Evolutionary conservation across 1,140 invertebrate species (phyloP).

Genomic region (Campoletis sonorensis): DNA sequence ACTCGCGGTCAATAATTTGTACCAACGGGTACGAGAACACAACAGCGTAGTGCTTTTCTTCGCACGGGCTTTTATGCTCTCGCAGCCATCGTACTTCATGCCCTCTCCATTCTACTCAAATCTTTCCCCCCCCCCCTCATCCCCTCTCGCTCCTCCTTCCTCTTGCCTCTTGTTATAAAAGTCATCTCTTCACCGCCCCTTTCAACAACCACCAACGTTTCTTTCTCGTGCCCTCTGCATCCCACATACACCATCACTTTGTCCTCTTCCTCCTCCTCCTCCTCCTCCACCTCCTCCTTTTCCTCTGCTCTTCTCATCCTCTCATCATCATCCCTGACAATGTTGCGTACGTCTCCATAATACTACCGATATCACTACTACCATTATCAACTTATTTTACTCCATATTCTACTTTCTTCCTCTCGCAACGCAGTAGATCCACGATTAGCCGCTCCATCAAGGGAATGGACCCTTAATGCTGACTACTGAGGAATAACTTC

Average conservation of each 20-base stretch:
- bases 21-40: slow-evolving; percentile 68
- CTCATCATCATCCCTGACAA: background rate
- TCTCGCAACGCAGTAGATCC: background rate
- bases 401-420: background rate
- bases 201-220: background rate
- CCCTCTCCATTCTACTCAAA: slow-evolving; percentile 39
- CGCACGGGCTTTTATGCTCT: slow-evolving; percentile 75
- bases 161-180: too few species aligned
- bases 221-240: background rate
- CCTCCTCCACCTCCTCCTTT: background rate
- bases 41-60: slow-evolving; percentile 73
- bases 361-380: slow-evolving; percentile 13
- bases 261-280: slow-evolving; percentile 40
- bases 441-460: background rate
- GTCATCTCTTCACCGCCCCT: background rate
- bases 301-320: background rate
- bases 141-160: too few species aligned
- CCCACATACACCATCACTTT: background rate
- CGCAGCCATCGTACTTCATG: slow-evolving; percentile 35
- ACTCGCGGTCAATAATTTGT: slow-evolving; percentile 32
- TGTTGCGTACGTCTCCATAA: background rate
- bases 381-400: background rate
- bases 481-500: too few species aligned
- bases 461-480: too few species aligned
- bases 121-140: background rate